Percentiles rank a stretch among this genome's conserved stretches.
Evolutionary conservation across 1,140 invertebrate species (phyloP).

Genomic region (Mya arenaria): DNA sequence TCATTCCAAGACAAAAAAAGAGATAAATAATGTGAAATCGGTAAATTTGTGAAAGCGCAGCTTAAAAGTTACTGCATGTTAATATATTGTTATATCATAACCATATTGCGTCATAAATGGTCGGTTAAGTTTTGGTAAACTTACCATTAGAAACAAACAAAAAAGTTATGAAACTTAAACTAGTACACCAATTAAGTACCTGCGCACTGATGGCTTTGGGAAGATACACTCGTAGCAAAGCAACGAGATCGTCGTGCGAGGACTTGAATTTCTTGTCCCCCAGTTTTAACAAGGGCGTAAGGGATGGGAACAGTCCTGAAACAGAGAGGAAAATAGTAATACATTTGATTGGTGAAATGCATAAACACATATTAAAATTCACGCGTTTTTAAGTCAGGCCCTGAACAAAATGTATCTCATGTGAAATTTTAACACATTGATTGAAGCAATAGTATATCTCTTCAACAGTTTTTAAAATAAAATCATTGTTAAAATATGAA

Average conservation of each 20-base stretch:
- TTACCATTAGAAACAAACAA: neutral
- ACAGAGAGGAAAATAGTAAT: neutral
- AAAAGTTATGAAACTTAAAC: neutral
- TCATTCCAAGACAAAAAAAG: too few relatives aligned
- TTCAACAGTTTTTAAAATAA: too few relatives aligned
- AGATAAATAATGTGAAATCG: too few relatives aligned
- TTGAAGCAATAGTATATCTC: too few relatives aligned
- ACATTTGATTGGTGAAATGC: too few relatives aligned
- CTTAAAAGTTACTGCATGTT: neutral
- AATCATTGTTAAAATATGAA: too few relatives aligned
- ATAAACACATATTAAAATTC: too few relatives aligned
- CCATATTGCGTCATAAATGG: neutral
- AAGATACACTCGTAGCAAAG: slow-evolving; percentile 20
- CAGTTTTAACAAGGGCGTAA: slow-evolving; percentile 54
- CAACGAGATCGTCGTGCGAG: slow-evolving; percentile 23
- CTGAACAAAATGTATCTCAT: too few relatives aligned
- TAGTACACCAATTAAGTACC: neutral
- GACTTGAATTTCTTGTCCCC: slow-evolving; percentile 55
- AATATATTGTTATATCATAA: neutral
- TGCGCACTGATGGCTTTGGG: neutral
- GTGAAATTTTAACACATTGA: too few relatives aligned
- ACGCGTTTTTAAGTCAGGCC: too few relatives aligned
- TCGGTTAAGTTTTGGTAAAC: neutral
- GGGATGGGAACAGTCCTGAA: slow-evolving; percentile 44
- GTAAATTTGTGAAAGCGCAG: too few relatives aligned